These are phyloP conservation scores for Callithrix jacchus DNA, from an alignment of 2,113 vertebrate genomes.

Conservation along the genomic window DNA sequence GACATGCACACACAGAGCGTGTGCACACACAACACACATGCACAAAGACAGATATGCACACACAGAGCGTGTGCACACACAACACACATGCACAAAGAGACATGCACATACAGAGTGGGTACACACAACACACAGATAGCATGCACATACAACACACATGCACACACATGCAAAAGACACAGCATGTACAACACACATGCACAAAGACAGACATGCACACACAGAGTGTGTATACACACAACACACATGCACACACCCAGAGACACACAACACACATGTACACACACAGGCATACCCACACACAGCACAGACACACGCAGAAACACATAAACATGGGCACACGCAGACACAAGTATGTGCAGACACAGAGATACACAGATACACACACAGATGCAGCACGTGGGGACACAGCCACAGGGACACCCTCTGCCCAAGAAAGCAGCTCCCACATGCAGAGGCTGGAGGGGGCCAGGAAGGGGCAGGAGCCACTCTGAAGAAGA, in stretches of 20 bases:
- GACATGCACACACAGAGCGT: too few species aligned
- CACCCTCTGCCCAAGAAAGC: neutral
- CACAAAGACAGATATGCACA: neutral
- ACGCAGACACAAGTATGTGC: too few species aligned
- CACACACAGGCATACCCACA: neutral
- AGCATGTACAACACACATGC: neutral
- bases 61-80: neutral
- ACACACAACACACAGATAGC: neutral
- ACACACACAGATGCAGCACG: fast-evolving
- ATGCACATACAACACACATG: too few species aligned
- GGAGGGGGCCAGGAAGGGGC: neutral
- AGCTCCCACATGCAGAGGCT: fast-evolving
- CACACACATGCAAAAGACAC: neutral
- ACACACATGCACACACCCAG: too few species aligned
- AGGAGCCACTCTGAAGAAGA: neutral
- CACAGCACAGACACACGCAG: neutral
- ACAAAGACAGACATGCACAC: too few species aligned
- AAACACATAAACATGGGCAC: neutral
- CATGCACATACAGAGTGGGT: too few species aligned
- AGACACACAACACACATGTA: neutral
- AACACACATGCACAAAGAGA: too few species aligned
- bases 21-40: too few species aligned
- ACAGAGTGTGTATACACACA: too few species aligned
- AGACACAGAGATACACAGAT: neutral
- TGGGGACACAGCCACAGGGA: neutral